These are phyloP conservation scores for Caprella mutica DNA, from an alignment of 2,888 invertebrate genomes.

Conservation along the genomic window DNA sequence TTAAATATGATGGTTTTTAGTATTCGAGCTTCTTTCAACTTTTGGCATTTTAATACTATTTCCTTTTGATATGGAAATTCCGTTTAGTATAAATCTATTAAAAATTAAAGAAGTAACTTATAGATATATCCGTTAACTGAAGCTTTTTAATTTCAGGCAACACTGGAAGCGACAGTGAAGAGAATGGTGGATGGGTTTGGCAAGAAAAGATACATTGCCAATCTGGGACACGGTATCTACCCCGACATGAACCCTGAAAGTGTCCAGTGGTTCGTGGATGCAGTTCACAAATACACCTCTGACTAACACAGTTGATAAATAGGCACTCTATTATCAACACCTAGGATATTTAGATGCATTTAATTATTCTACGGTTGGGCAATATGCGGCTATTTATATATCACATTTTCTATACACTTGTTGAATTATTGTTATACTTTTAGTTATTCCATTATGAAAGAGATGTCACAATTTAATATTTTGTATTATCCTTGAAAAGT, in stretches of 20 bases:
- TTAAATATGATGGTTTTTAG: too few species aligned
- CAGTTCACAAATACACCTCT: slow-evolving; percentile 53
- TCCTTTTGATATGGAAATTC: background rate
- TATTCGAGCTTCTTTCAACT: too few species aligned
- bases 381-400: background rate
- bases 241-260: slow-evolving; percentile 76
- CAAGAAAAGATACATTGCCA: slow-evolving; percentile 77
- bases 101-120: background rate
- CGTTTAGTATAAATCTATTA: background rate
- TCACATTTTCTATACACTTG: background rate
- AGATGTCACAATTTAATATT: too few species aligned
- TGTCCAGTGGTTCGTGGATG: slow-evolving; percentile 70
- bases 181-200: slow-evolving; percentile 78
- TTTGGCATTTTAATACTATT: too few species aligned
- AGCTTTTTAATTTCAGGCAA: slow-evolving; percentile 48
- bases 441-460: too few species aligned
- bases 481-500: too few species aligned
- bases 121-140: background rate
- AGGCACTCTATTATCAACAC: background rate
- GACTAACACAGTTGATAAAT: background rate
- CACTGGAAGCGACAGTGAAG: slow-evolving; percentile 52
- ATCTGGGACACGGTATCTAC: slow-evolving; percentile 93
- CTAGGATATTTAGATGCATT: slow-evolving; percentile 7
- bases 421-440: too few species aligned
- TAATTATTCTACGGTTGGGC: background rate